phyloP scores from a whole-genome alignment of 2,888 invertebrate genomes.

The Sepioteuthis lessoniana region DNA sequence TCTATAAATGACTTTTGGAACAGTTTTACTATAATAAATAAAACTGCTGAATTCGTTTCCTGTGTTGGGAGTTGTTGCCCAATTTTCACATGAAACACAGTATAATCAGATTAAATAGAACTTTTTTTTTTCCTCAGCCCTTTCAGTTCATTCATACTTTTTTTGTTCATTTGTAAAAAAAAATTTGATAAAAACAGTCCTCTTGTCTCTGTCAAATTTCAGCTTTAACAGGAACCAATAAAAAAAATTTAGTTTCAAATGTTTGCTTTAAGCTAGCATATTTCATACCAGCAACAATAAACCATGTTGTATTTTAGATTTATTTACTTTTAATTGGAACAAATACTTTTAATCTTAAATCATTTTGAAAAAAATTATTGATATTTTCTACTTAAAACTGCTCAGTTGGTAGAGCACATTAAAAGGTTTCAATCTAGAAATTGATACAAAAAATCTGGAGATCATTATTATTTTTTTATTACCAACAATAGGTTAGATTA shows the following conservation, averaged over 20 bases:
- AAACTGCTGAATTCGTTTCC: conserved; percentile 23
- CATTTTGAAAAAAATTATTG: background rate
- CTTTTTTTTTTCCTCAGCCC: background rate
- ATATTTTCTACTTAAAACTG: background rate
- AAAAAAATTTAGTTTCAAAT: conserved; percentile 8
- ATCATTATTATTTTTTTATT: no score
- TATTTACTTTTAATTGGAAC: background rate
- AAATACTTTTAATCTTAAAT: no score
- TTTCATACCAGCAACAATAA: conserved; percentile 16
- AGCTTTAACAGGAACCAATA: background rate
- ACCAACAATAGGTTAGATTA: background rate
- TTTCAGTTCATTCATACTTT: conserved; percentile 23
- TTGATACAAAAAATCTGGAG: background rate
- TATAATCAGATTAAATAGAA: background rate
- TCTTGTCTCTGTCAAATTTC: conserved; percentile 34
- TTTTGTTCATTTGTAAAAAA: background rate
- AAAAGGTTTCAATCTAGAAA: background rate
- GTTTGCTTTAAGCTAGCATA: background rate
- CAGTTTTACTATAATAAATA: background rate
- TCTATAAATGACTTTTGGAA: conserved; percentile 33
- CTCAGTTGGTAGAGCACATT: background rate
- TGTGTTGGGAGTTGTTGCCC: background rate
- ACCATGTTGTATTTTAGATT: background rate
- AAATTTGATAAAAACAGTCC: background rate
- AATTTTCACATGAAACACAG: conserved; percentile 33